Evolutionary conservation across 2,888 invertebrate species (phyloP).

Genomic region (Dendrolimus pini): DNA sequence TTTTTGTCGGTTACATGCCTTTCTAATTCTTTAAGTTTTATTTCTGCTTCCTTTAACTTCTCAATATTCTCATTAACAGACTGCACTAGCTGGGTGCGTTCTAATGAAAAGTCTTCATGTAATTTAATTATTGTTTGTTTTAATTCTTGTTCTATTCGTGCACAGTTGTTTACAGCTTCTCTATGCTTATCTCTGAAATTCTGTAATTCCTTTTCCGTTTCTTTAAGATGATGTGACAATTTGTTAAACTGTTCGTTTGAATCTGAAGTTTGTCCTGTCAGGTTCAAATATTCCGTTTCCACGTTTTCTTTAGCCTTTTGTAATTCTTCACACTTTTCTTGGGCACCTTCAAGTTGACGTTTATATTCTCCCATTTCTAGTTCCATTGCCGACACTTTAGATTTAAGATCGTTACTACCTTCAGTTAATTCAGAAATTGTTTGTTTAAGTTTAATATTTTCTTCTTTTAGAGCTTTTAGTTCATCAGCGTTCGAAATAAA

Average conservation of each 20-base stretch:
- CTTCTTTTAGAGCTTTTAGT: slow-evolving; percentile 55
- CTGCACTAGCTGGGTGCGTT: slow-evolving; percentile 50
- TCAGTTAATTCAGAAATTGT: slow-evolving; percentile 58
- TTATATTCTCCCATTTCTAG: slow-evolving; percentile 75
- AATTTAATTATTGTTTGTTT: slow-evolving; percentile 64
- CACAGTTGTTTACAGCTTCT: slow-evolving; percentile 56
- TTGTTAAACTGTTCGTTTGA: slow-evolving; percentile 77
- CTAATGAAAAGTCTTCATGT: slow-evolving; percentile 55
- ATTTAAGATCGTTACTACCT: slow-evolving; percentile 48
- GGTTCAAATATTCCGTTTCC: slow-evolving; percentile 76
- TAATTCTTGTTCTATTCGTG: slow-evolving; percentile 63
- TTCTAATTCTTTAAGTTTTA: slow-evolving; percentile 53
- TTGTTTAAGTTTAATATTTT: slow-evolving; percentile 56
- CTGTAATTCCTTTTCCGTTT: slow-evolving; percentile 76
- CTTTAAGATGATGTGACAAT: slow-evolving; percentile 72
- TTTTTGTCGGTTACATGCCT: slow-evolving; percentile 32
- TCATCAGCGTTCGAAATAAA: slow-evolving; percentile 60
- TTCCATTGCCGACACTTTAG: slow-evolving; percentile 64
- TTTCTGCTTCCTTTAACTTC: slow-evolving; percentile 48
- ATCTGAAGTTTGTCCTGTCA: slow-evolving; percentile 77
- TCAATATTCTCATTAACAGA: slow-evolving; percentile 51
- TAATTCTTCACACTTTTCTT: slow-evolving; percentile 76
- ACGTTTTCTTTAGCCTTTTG: slow-evolving; percentile 74
- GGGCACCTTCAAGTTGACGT: slow-evolving; percentile 71
- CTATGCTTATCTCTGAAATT: slow-evolving; percentile 64